Evolutionary conservation across 2,113 vertebrate species (phyloP).

Genomic region (Heterocephalus glaber): DNA sequence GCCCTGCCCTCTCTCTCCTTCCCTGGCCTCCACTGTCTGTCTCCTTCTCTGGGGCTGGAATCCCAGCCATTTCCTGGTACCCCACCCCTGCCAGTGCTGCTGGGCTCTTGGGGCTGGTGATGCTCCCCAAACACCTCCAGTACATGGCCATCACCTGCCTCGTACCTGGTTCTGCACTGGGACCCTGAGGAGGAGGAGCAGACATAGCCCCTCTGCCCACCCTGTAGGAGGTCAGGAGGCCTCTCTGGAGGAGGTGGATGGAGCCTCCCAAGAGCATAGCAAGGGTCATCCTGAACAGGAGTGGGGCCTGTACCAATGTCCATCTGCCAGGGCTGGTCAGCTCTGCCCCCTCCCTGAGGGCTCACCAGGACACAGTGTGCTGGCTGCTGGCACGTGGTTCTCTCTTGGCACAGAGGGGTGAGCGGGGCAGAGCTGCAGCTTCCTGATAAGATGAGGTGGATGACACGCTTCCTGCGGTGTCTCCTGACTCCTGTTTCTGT

Average conservation of each 20-base stretch:
- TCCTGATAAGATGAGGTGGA: neutral
- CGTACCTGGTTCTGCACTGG: neutral
- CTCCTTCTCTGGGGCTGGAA: neutral
- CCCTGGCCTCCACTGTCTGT: neutral
- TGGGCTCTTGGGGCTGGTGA: neutral
- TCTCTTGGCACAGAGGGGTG: neutral
- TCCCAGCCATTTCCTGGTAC: neutral
- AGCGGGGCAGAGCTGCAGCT: neutral
- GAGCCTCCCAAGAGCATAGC: neutral
- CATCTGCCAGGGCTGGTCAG: neutral
- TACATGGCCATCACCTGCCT: neutral
- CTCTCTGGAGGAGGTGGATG: neutral
- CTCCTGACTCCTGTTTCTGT: neutral
- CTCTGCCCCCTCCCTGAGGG: neutral
- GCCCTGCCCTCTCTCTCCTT: neutral
- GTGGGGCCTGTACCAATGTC: neutral
- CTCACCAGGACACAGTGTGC: neutral
- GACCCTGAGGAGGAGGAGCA: neutral
- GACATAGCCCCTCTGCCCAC: neutral
- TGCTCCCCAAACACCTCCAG: neutral
- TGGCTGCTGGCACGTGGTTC: neutral
- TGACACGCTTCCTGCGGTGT: fast-evolving
- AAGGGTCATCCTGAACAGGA: neutral
- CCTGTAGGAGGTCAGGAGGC: neutral
- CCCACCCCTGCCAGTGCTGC: neutral